Conservation (phyloP, 2,113 vertebrate species). For the Syngnathus scovelli region DNA sequence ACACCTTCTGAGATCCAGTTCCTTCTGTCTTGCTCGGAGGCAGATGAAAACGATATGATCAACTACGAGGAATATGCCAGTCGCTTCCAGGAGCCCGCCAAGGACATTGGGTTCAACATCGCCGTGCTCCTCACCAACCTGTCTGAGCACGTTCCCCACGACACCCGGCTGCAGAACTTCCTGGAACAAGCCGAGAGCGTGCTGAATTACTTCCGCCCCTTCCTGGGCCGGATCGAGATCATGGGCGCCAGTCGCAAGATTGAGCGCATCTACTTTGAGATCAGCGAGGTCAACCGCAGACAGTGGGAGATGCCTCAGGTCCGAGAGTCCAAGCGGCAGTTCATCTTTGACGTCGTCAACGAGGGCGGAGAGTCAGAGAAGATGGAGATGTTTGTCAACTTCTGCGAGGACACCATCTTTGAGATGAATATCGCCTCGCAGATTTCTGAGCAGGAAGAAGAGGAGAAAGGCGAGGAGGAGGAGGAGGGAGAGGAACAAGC, state of each 20-base stretch:
- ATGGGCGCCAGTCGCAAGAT: slow-evolving; percentile 91
- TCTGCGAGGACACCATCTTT: slow-evolving; percentile 98
- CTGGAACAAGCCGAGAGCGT: slow-evolving; percentile 84
- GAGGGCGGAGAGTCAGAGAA: slow-evolving; percentile 92
- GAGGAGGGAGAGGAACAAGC: slow-evolving; percentile 62
- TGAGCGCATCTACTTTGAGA: slow-evolving; percentile 95
- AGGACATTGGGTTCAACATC: slow-evolving; percentile 95
- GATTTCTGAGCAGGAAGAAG: slow-evolving; percentile 86
- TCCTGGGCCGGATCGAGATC: slow-evolving; percentile 91
- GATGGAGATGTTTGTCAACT: slow-evolving; percentile 97
- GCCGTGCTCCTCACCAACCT: slow-evolving; percentile 91
- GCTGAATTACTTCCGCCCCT: slow-evolving; percentile 89
- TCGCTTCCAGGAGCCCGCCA: slow-evolving; percentile 90
- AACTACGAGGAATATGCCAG: slow-evolving; percentile 86
- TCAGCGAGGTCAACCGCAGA: slow-evolving; percentile 87
- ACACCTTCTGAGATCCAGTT: slow-evolving; percentile 88
- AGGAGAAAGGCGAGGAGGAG: slow-evolving; percentile 70
- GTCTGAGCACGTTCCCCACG: slow-evolving; percentile 89
- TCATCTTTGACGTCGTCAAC: slow-evolving; percentile 97
- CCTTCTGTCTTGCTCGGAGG: slow-evolving; percentile 90
- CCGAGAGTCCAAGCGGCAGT: slow-evolving; percentile 89
- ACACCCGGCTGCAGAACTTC: slow-evolving; percentile 83
- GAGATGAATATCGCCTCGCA: slow-evolving; percentile 97
- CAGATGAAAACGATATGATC: slow-evolving; percentile 97
- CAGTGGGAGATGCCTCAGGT: slow-evolving; percentile 99